Evolutionary conservation across 23 tunicate species (phyloP), one percentile per base, ranked within the genome.

Genomic region (Trididemnum miniatum): DNA sequence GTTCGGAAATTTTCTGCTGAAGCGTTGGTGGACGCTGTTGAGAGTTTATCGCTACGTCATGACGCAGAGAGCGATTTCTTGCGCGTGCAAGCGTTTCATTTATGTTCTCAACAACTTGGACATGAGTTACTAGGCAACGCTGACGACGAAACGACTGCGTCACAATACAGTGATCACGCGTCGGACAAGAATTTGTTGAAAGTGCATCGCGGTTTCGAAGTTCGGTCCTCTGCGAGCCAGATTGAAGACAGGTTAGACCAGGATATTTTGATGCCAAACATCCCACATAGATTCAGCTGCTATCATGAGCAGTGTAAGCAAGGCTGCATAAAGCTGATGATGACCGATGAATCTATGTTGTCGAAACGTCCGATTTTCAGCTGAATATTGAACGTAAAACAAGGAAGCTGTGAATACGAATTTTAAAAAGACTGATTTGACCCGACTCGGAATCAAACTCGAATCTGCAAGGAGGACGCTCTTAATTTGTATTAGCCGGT

Each of bases 181-280:
- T 15, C 89, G 0, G 89, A 36, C 32, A 84, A 84, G 35, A 92
- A 71, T 67, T 38, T 92, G 86, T 59, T 92, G 52, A 92, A 84
- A 65, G 80, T 79, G 18, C 80, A 87, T 60, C 80, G 92, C 0
- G 97, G 97, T 25, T 88, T 62, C 63, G 85, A 86, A 12, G 31
- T 9, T 1, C 71, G 1, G 34, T 22, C 23, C n/a, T 7, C 74
- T 18, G 71, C 62, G 83, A 80, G 64, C 34, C 35, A 32, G 5
- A 31, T 65, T 22, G 54, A 33, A 2, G 78, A 88, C 15, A 71
- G 85, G 85, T 87, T 22, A 63, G 80, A n/a, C n/a, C n/a, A n/a
- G n/a, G n/a, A n/a, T n/a, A n/a, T n/a, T n/a, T n/a, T n/a, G n/a
- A n/a, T n/a, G n/a, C n/a, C n/a, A n/a, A n/a, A n/a, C n/a, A n/a